Percentiles rank a stretch among this genome's conserved stretches.
Conservation (phyloP, 37 sponge, comb jelly and placozoan genomes). For the Aplysina aerophoba region DNA sequence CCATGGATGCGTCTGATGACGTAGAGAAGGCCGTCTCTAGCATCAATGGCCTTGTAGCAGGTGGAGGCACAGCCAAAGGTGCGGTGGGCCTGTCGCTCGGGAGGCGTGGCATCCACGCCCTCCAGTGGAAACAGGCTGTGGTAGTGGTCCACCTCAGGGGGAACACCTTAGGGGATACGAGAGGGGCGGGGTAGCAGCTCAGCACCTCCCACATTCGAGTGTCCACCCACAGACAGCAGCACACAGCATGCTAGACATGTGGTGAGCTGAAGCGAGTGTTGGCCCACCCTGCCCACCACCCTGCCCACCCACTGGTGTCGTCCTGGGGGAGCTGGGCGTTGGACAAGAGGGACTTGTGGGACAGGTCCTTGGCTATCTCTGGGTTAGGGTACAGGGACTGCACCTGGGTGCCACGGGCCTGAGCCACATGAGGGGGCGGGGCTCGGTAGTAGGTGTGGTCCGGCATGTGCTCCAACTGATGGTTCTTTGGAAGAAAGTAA, state of each 20-base stretch:
- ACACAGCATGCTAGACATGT: too few relatives aligned
- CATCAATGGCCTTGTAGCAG: slow-evolving; percentile 69
- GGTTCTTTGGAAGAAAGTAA: slow-evolving; percentile 40
- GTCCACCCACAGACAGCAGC: too few relatives aligned
- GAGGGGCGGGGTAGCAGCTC: too few relatives aligned
- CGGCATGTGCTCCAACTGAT: slow-evolving; percentile 39
- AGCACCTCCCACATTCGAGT: too few relatives aligned
- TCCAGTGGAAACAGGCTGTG: slow-evolving; percentile 79
- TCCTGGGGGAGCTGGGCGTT: slow-evolving; percentile 14
- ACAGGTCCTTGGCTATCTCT: neutral
- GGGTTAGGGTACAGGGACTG: slow-evolving; percentile 17
- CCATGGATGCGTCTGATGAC: slow-evolving; percentile 26
- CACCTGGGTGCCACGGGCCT: neutral
- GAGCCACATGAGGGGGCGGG: slow-evolving; percentile 20
- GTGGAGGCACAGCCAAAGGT: slow-evolving; percentile 70
- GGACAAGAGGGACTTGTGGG: neutral
- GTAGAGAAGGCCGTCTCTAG: slow-evolving; percentile 58
- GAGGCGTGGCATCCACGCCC: slow-evolving; percentile 34
- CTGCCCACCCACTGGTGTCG: neutral
- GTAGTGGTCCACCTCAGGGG: slow-evolving; percentile 77
- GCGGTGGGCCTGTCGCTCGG: slow-evolving; percentile 47
- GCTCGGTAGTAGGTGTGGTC: slow-evolving; percentile 30
- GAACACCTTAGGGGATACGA: slow-evolving; percentile 2
- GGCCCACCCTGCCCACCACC: neutral
- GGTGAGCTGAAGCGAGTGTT: neutral